Conservation (phyloP, 2,888 invertebrate species). For the Metopia argyrocephala region DNA sequence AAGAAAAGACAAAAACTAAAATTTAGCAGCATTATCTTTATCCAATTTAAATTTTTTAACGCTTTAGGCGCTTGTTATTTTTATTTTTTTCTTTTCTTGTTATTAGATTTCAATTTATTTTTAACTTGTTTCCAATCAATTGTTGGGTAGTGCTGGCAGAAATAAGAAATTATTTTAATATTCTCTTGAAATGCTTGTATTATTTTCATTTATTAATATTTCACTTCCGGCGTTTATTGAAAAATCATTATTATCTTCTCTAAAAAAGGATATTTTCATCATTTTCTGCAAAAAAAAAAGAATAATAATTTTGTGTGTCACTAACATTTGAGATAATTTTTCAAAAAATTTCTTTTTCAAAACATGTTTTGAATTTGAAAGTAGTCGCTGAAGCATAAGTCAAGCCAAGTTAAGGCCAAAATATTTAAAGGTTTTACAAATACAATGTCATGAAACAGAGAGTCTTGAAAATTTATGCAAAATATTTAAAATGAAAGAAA, state of each 20-base stretch:
- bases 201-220: conserved; percentile 49
- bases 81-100: no score
- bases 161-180: not conserved
- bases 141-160: not conserved
- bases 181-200: not conserved
- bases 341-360: conserved; percentile 4
- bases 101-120: conserved; percentile 8
- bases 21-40: not conserved
- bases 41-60: no score
- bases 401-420: not conserved
- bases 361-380: conserved; percentile 51
- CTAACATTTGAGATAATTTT: conserved; percentile 4
- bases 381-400: not conserved
- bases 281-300: no score
- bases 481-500: conserved; percentile 33
- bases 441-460: conserved; percentile 12
- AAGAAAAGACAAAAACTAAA: no score
- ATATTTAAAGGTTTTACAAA: not conserved
- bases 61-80: no score
- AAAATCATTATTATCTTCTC: conserved; percentile 36
- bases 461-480: conserved; percentile 48
- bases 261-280: not conserved
- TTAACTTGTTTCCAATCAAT: not conserved
- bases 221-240: conserved; percentile 53
- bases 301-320: not conserved